Evolutionary conservation across 2,888 invertebrate species (phyloP).

Genomic region (Microchrysa polita): DNA sequence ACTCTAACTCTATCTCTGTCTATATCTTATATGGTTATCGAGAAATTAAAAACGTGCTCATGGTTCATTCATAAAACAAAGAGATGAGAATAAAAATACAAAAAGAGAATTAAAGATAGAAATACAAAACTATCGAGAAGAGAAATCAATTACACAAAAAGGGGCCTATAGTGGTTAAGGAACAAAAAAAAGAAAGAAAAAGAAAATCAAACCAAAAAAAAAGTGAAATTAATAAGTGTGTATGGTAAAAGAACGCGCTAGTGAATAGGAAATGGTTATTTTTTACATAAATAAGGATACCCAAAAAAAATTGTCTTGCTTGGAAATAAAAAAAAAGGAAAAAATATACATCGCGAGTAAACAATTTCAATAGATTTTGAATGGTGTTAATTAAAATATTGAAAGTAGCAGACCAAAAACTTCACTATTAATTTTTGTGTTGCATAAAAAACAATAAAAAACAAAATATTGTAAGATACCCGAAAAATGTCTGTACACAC

Average conservation of each 20-base stretch:
- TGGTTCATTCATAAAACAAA: not conserved
- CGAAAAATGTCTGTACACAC: no score
- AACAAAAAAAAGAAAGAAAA: no score
- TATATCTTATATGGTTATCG: constrained; percentile 7
- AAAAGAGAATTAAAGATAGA: not conserved
- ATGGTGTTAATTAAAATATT: constrained; percentile 18
- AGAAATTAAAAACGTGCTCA: constrained; percentile 14
- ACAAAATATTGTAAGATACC: no score
- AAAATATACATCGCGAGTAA: no score
- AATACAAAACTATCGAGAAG: constrained; percentile 9
- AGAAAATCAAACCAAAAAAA: no score
- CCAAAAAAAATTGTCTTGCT: constrained; percentile 15
- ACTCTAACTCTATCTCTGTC: no score
- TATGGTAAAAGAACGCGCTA: constrained; percentile 33
- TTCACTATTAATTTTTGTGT: no score
- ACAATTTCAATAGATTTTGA: no score
- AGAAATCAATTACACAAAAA: constrained; percentile 43
- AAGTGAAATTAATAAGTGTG: constrained; percentile 4
- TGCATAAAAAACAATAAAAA: no score
- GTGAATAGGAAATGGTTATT: constrained; percentile 33
- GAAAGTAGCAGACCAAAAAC: not conserved
- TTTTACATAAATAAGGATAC: constrained; percentile 32
- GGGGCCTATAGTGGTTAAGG: constrained; percentile 39
- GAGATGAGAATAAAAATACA: no score
- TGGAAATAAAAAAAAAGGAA: constrained; percentile 13